Conservation (phyloP, 2,113 vertebrate species). For the Noctilio leporinus region DNA sequence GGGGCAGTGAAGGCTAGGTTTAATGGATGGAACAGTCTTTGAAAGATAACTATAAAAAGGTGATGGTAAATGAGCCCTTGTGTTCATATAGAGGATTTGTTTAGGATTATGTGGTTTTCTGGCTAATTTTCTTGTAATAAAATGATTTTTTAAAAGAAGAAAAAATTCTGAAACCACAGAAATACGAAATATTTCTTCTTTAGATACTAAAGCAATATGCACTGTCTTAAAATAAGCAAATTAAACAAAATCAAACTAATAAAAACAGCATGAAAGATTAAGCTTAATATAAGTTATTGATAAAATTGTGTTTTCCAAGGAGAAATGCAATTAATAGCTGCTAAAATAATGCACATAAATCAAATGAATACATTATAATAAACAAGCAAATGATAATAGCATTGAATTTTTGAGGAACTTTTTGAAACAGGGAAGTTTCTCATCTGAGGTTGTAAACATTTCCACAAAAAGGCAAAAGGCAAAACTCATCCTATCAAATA, state of each 20-base stretch:
- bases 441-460: not conserved
- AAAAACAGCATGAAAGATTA: not conserved
- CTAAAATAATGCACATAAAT: not conserved
- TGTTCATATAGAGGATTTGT: constrained; percentile 31
- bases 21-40: constrained; percentile 48
- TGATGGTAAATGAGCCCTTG: constrained; percentile 24
- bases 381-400: not conserved
- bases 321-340: not conserved
- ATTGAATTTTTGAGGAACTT: not conserved
- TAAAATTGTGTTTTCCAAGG: not conserved
- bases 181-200: not conserved
- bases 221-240: not conserved
- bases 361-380: not conserved
- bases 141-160: constrained; percentile 27
- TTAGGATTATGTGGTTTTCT: constrained; percentile 32
- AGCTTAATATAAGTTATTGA: not conserved
- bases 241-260: not conserved
- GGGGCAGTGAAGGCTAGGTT: constrained; percentile 33
- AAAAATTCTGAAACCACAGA: not conserved
- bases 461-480: not conserved
- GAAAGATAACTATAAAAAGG: constrained; percentile 42
- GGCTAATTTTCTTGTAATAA: constrained; percentile 52
- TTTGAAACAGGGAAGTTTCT: not conserved
- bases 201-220: not conserved
- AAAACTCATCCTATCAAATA: not conserved